phyloP scores from a whole-genome alignment of 2,113 vertebrate species.

The Artemisiospiza belli region DNA sequence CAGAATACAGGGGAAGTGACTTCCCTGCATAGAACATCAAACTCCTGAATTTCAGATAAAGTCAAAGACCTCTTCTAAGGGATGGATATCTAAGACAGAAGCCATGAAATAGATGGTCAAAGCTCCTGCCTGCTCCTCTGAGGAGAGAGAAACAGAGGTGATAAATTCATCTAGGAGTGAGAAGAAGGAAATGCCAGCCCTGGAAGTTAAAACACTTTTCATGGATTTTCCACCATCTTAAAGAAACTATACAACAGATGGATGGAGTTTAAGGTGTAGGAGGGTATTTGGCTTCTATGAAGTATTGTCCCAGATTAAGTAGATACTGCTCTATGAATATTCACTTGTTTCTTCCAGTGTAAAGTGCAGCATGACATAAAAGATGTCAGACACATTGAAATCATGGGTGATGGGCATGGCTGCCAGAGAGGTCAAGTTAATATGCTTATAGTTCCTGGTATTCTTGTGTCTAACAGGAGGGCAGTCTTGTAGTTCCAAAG shows the following conservation, averaged over 20 bases:
- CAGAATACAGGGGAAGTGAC: not conserved
- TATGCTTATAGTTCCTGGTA: not conserved
- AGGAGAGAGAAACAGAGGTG: not conserved
- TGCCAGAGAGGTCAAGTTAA: not conserved
- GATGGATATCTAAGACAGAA: not conserved
- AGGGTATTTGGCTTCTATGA: not conserved
- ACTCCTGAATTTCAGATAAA: not conserved
- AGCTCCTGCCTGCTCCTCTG: not conserved
- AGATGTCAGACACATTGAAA: not conserved
- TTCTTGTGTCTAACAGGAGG: not conserved
- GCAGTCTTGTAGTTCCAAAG: not conserved
- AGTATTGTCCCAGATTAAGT: not conserved
- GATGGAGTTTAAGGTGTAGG: not conserved
- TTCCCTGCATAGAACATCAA: not conserved
- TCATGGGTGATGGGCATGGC: rapidly evolving
- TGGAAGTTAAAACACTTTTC: not conserved
- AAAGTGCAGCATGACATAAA: not conserved
- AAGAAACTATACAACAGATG: not conserved
- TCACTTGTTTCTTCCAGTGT: not conserved
- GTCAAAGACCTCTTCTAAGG: not conserved
- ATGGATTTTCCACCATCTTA: not conserved
- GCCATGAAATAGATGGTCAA: not conserved
- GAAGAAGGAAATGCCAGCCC: not conserved
- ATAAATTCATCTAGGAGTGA: rapidly evolving
- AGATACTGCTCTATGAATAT: not conserved